phyloP scores from a whole-genome alignment of 1,140 invertebrate species.

The Sitophilus oryzae region DNA sequence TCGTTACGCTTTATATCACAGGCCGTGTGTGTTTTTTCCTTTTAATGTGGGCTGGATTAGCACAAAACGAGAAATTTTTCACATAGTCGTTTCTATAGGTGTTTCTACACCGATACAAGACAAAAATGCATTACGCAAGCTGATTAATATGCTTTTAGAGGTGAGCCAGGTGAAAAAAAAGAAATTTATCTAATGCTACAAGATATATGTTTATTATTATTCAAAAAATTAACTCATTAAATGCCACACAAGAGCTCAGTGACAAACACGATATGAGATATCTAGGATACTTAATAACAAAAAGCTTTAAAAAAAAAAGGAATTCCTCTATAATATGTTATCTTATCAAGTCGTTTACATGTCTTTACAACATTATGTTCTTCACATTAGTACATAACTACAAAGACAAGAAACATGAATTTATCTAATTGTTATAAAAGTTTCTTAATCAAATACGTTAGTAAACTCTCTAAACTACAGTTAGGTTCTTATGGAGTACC shows the following conservation, averaged over 20 bases:
- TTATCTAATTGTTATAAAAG: no score
- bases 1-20: neutral
- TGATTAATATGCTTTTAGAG: neutral
- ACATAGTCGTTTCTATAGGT: neutral
- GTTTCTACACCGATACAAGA: neutral
- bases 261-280: neutral
- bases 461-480: no score
- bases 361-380: neutral
- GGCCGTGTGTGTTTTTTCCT: neutral
- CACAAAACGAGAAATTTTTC: neutral
- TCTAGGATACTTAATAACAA: neutral
- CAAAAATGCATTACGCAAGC: neutral
- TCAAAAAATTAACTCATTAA: neutral
- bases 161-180: neutral
- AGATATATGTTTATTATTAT: neutral
- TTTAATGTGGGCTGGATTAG: neutral
- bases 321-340: neutral
- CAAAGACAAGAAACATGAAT: no score
- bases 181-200: neutral
- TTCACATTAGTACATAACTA: no score
- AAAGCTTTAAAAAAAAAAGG: neutral
- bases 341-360: neutral
- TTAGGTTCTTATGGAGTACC: no score
- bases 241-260: neutral
- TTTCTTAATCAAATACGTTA: no score